Evolutionary conservation across 2,888 invertebrate genomes (phyloP).

Genomic region (Dasypolia templi): DNA sequence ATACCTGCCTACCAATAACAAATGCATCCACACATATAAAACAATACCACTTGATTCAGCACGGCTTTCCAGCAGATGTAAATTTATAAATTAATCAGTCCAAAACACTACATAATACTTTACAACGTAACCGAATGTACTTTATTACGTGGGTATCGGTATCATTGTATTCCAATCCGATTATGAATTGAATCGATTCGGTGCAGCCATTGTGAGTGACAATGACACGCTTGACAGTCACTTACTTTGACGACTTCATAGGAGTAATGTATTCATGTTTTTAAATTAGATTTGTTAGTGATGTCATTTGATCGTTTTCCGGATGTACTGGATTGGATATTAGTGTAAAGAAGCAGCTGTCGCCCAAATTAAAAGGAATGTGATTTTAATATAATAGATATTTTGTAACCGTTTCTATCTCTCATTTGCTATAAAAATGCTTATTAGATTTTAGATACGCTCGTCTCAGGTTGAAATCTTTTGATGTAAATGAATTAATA

Average conservation of each 20-base stretch:
- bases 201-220: slow-evolving; percentile 73
- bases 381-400: slow-evolving; percentile 34
- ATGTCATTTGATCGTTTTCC: slow-evolving; percentile 53
- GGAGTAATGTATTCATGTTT: slow-evolving; percentile 62
- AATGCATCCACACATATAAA: neutral
- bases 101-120: slow-evolving; percentile 45
- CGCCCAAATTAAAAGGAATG: slow-evolving; percentile 47
- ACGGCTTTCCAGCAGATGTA: slow-evolving; percentile 3
- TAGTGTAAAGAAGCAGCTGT: slow-evolving; percentile 45
- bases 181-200: slow-evolving; percentile 69
- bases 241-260: slow-evolving; percentile 69
- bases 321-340: slow-evolving; percentile 37
- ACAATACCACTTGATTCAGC: slow-evolving; percentile 21
- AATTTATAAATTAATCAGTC: slow-evolving; percentile 44
- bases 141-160: slow-evolving; percentile 72
- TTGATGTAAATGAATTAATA: slow-evolving; percentile 24
- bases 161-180: slow-evolving; percentile 71
- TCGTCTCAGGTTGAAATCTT: slow-evolving; percentile 33
- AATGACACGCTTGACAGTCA: slow-evolving; percentile 57
- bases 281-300: slow-evolving; percentile 61
- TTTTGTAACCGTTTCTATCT: slow-evolving; percentile 29
- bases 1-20: neutral
- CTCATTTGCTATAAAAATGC: slow-evolving; percentile 29
- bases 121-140: slow-evolving; percentile 39
- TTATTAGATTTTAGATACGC: slow-evolving; percentile 48